Base-by-base conservation (phyloP, 2,797 vertebrate species). In the Hippocampus kuda region DNA sequence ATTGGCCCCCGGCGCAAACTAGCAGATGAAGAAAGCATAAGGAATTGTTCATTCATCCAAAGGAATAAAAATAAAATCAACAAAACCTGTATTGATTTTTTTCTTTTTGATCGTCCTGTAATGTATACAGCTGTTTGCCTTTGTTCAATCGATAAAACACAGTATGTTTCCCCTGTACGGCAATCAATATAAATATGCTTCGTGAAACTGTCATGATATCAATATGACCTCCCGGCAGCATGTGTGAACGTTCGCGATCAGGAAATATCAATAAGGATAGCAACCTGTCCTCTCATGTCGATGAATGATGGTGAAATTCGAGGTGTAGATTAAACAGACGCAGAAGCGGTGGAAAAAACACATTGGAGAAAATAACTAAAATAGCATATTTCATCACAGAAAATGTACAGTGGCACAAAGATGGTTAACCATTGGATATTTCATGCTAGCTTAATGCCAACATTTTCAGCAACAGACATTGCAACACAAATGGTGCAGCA, bases 11-110 rank as follows among this genome's bases (percentile, higher is more conserved):
- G 72, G 79, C 79, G 57, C 2, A 26, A 26, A 81, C 83, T 76
- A 77, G 71, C 60, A 67, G 68, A 65, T 70, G 73, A 56, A 72
- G 56, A 53, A 76, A 81, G 82, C 67, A 85, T 65, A 69, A 68
- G 27, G 75, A 82, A 67, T 60, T 76, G 62, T 79, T 74, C 67
- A 72, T 79, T 72, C 63, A 70, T 72, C 22, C 70, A 70, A 64
- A 75, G 74, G 60, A 54, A 10, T 13, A 48, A 62, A 38, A 63
- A 42, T 16, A 63, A 48, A 24, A 11, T 41, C 72, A 68, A 74
- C 34, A 73, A 61, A 48, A 10, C 3, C 16, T 27, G 68, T 72
- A 60, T 70, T 75, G 68, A 79, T 82, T 22, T 53, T 53, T 53
- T 9, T 18, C 4, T 7, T 48, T 48, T 75, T 79, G 65, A 56